A percentile compares a stretch with the other conserved stretches of the same genome.
These are phyloP conservation scores for Nephrotoma guestfalica DNA, from an alignment of 2,888 invertebrate species.

Conservation along the genomic window DNA sequence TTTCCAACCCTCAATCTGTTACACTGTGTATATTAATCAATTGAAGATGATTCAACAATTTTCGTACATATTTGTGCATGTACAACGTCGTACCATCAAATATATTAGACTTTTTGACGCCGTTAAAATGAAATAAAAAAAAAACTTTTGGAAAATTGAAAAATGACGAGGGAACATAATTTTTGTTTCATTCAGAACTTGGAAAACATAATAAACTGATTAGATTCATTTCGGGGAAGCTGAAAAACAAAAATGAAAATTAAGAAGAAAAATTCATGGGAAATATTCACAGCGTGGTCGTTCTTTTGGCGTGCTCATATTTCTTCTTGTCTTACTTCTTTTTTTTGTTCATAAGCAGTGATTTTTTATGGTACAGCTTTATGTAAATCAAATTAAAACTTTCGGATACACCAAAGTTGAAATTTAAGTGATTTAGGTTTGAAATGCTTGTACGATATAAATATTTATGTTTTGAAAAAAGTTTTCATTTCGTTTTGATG, in stretches of 20 bases:
- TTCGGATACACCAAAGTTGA: neutral
- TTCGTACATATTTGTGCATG: neutral
- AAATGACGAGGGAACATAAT: neutral
- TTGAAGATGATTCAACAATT: neutral
- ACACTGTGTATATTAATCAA: neutral
- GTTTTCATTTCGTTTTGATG: neutral
- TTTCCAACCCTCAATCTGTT: neutral
- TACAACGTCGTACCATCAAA: neutral
- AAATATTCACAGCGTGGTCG: neutral
- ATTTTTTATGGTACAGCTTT: neutral
- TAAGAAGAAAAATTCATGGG: neutral
- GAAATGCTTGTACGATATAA: neutral
- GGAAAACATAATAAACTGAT: neutral
- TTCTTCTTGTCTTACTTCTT: neutral
- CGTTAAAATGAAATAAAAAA: neutral
- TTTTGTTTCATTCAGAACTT: neutral
- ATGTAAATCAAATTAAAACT: neutral
- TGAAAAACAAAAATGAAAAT: neutral
- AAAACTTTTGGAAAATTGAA: neutral
- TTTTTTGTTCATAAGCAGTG: neutral
- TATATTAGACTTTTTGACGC: neutral
- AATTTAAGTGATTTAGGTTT: neutral
- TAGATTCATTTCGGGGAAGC: too few relatives aligned
- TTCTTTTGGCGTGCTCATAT: neutral
- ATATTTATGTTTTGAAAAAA: neutral